A percentile compares a stretch with the other conserved stretches of the same genome.
Conservation (phyloP, 1,140 invertebrate genomes). For the Ctenoplectra terminalis region DNA sequence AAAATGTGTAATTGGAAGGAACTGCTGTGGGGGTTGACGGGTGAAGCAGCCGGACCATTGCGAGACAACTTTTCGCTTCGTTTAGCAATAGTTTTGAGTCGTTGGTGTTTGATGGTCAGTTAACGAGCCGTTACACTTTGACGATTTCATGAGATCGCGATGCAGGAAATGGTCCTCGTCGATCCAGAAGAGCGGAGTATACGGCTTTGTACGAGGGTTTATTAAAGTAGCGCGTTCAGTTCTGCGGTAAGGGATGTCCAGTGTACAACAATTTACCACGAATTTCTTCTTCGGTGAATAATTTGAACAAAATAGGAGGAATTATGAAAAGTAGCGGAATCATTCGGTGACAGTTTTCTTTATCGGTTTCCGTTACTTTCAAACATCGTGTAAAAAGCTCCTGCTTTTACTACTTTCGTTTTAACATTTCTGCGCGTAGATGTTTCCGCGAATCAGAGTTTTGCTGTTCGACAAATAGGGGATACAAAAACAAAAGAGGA, state of each 20-base stretch:
- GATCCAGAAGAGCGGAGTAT: not conserved
- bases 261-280: not conserved
- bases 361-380: not conserved
- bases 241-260: not conserved
- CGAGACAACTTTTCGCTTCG: constrained; percentile 17
- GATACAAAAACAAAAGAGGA: too few relatives aligned
- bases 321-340: not conserved
- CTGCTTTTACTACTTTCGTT: not conserved
- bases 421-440: not conserved
- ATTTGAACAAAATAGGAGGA: not conserved
- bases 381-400: not conserved
- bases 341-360: too few relatives aligned
- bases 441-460: too few relatives aligned
- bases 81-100: constrained; percentile 13
- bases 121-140: constrained; percentile 3
- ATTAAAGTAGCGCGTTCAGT: constrained; percentile 8
- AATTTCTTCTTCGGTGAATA: constrained; percentile 2
- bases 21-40: not conserved
- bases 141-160: not conserved
- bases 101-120: constrained; percentile 33
- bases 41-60: not conserved
- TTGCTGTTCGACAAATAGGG: too few relatives aligned
- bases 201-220: constrained; percentile 3
- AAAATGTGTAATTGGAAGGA: not conserved
- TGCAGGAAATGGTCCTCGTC: not conserved